Conservation (phyloP, 2,113 vertebrate species). For the Apistogramma diplotaenia region DNA sequence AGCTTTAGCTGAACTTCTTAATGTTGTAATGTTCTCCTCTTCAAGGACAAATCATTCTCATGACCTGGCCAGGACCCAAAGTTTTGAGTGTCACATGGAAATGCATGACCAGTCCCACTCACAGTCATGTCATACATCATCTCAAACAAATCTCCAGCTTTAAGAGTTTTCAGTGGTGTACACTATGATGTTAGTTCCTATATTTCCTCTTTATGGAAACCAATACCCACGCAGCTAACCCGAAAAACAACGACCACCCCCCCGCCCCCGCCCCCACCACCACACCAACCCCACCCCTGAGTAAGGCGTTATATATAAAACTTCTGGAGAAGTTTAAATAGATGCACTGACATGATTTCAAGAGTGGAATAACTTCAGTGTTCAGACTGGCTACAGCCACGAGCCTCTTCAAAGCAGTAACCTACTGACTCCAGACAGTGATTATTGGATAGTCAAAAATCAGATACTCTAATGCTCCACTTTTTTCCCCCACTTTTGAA, state of each 20-base stretch:
- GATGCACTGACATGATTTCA: background rate
- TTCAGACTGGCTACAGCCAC: background rate
- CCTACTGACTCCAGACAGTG: background rate
- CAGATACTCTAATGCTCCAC: background rate
- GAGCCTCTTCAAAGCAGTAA: background rate
- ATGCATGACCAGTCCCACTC: slow-evolving; percentile 6
- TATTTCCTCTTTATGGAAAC: background rate
- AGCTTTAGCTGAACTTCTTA: background rate
- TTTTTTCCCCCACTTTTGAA: background rate
- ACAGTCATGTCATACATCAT: background rate
- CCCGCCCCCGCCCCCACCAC: too few species aligned
- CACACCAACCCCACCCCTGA: too few species aligned
- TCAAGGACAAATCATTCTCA: slow-evolving; percentile 16
- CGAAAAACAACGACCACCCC: too few species aligned
- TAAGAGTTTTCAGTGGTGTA: background rate
- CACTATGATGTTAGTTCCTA: background rate
- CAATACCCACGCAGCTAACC: background rate
- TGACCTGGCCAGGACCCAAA: background rate
- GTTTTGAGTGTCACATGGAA: slow-evolving; percentile 33
- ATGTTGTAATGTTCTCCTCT: background rate
- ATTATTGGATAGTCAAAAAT: background rate
- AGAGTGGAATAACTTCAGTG: background rate
- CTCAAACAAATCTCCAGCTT: background rate
- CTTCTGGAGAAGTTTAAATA: background rate
- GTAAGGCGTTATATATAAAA: too few species aligned